Conservation (phyloP, 2,888 invertebrate species). For the Drosophila nr. perissopoda region DNA sequence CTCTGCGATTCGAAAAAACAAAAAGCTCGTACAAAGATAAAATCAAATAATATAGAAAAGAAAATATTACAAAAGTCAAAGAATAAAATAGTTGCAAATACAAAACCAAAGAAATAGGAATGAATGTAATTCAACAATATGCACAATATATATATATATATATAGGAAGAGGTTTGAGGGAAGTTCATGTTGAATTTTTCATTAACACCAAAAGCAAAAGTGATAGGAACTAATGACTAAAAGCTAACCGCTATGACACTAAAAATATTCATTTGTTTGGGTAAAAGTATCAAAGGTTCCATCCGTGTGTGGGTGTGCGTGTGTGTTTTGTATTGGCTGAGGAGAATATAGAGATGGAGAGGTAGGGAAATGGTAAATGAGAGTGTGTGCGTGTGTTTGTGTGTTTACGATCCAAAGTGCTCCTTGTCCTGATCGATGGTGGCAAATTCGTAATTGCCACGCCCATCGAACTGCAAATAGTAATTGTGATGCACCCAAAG, state of each 20-base stretch:
- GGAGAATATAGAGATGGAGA: background rate
- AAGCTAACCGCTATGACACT: conserved; percentile 12
- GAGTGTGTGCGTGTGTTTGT: background rate
- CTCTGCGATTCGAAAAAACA: conserved; percentile 9
- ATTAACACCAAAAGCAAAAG: background rate
- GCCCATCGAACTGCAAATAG: conserved; percentile 97
- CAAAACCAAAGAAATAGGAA: conserved; percentile 16
- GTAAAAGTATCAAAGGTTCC: conserved; percentile 24
- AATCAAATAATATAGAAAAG: conserved; percentile 17
- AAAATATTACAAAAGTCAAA: conserved; percentile 32
- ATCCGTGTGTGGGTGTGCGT: background rate
- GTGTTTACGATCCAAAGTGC: conserved; percentile 95
- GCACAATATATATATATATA: conserved; percentile 9
- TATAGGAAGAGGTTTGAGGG: background rate
- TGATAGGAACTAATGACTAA: background rate
- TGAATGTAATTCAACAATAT: conserved; percentile 16
- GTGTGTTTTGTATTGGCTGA: background rate
- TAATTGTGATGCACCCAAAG: conserved; percentile 99
- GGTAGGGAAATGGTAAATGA: background rate
- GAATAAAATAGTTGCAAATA: background rate
- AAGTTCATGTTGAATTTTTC: background rate
- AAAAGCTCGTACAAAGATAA: background rate
- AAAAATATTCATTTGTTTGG: background rate
- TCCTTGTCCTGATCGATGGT: conserved; percentile 93
- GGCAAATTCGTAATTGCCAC: conserved; percentile 94